Evolutionary conservation across 1,140 invertebrate genomes (phyloP), one percentile per base, ranked within the genome.

Genomic region (Habropoda laboriosa): DNA sequence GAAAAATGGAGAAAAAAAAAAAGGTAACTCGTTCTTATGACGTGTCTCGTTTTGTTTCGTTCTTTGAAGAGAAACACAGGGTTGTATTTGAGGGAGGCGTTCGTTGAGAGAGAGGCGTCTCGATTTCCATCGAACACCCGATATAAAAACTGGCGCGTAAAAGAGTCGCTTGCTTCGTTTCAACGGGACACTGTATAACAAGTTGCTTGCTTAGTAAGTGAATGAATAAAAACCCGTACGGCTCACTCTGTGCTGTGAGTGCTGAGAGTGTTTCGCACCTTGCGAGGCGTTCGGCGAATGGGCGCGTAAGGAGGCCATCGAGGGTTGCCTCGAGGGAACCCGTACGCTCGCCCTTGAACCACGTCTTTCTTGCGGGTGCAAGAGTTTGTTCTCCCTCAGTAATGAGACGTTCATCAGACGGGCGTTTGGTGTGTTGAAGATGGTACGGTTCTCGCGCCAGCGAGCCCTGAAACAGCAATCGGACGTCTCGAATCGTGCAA

Each of bases 351-450:
- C 95, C 38, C 96, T 93, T n/a, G 96, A 97, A 35, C 96, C 96
- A 12, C 96, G 94, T 79, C 96, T 94, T 82, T 96, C 96, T 89
- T 95, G 95, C 13, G 96, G 94, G 87, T 97, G 96, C 74, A 96
- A 92, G 55, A 97, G 92, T 90, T 97, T 97, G 89, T 95, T 97
- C 86, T 97, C 96, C 85, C 96, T 94, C 81, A 98, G 92, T 78
- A 98, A 91, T 4, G 97, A 98, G 16, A 97, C 97, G 89, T 97
- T 97, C 96, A 97, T 97, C 89, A 97, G 93, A 49, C 97, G 94
- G 30, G 97, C 97, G 90, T 98, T 98, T n/a, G 97, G 97, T 40
- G 97, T 98, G 90, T 98, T 98, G 94, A 98, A 98, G 88, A 98
- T 98, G 27, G 97, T 97, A 3, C 97, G 94, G 91, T 98, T 98